phyloP scores from a whole-genome alignment of 2,888 invertebrate genomes.

The Cartodere bifasciata region DNA sequence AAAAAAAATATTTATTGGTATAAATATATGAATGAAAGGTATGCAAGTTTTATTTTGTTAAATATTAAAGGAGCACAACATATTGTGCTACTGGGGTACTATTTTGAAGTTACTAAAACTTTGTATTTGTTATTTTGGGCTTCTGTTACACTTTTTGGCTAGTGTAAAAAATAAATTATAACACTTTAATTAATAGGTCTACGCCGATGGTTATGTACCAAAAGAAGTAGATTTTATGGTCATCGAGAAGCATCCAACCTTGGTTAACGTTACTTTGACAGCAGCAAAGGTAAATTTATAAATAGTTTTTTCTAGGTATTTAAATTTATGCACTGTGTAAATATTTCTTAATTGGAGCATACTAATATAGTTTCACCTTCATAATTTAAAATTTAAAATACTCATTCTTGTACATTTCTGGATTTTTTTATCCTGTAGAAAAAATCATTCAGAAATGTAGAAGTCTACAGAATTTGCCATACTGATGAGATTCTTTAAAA shows the following conservation, averaged over 20 bases:
- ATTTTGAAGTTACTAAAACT: too few species aligned
- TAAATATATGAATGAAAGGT: too few species aligned
- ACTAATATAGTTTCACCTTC: neutral
- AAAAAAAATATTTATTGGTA: conserved; percentile 17
- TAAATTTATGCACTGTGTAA: conserved; percentile 1
- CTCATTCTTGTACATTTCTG: neutral
- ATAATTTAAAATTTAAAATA: neutral
- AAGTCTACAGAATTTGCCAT: too few species aligned
- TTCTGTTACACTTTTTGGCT: too few species aligned
- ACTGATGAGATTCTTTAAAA: too few species aligned
- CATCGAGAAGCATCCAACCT: conserved; percentile 72
- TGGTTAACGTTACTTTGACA: conserved; percentile 70
- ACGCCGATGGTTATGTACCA: conserved; percentile 73
- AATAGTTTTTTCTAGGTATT: neutral
- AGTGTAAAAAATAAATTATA: too few species aligned
- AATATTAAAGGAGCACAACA: too few species aligned
- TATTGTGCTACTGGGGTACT: too few species aligned
- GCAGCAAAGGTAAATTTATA: conserved; percentile 53
- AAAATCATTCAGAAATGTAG: too few species aligned
- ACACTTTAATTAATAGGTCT: too few species aligned
- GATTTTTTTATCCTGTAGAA: conserved; percentile 1
- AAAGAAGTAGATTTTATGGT: conserved; percentile 78
- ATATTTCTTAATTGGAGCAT: neutral
- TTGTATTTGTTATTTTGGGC: too few species aligned
- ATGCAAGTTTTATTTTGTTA: too few species aligned